These are phyloP conservation scores for Acronicta aceris DNA, from an alignment of 2,888 invertebrate genomes.

Conservation along the genomic window DNA sequence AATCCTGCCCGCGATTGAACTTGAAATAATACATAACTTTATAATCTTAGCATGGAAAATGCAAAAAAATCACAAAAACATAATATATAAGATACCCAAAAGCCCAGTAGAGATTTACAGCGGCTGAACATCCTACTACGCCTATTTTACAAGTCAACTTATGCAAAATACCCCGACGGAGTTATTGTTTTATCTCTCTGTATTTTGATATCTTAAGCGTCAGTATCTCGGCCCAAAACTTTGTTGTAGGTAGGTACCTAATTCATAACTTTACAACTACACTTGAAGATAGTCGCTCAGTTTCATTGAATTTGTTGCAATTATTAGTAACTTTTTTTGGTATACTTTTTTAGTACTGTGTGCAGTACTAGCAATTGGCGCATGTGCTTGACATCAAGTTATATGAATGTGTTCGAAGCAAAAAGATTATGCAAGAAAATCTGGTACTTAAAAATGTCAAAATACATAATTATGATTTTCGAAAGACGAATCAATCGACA, in stretches of 20 bases:
- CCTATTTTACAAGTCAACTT: conserved; percentile 49
- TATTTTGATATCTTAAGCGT: conserved; percentile 50
- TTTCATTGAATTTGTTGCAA: conserved; percentile 36
- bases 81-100: conserved; percentile 17
- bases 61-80: too few species aligned
- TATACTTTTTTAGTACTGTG: too few species aligned
- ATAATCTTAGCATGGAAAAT: too few species aligned
- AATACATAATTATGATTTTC: too few species aligned
- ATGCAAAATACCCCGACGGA: conserved; percentile 45
- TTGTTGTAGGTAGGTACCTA: conserved; percentile 49
- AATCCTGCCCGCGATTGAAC: too few species aligned
- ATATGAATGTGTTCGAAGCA: too few species aligned
- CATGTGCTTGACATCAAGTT: too few species aligned
- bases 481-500: too few species aligned
- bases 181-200: conserved; percentile 50
- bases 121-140: conserved; percentile 7
- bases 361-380: too few species aligned
- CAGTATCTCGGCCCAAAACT: conserved; percentile 50
- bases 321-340: neutral
- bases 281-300: conserved; percentile 29
- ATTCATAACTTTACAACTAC: conserved; percentile 41
- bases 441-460: too few species aligned
- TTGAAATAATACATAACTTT: too few species aligned
- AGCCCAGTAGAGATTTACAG: conserved; percentile 15
- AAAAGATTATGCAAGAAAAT: too few species aligned